Conservation (phyloP, 2,888 invertebrate species). For the Caenorhabditis sulstoni region DNA sequence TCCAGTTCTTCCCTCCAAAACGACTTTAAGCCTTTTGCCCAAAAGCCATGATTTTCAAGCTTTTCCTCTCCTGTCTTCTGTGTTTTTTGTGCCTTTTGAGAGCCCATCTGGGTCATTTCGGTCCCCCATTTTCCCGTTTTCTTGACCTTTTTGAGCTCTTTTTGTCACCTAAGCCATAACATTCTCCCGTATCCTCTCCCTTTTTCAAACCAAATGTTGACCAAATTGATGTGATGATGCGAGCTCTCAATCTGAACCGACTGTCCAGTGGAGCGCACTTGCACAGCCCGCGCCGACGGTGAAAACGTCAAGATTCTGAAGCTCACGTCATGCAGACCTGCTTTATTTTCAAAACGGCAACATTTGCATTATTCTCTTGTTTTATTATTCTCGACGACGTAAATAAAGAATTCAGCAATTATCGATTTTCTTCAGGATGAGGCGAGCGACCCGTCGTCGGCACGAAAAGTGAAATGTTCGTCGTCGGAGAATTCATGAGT, state of each 20-base stretch:
- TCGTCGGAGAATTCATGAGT: slow-evolving; percentile 22
- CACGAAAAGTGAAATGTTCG: neutral
- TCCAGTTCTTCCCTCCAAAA: slow-evolving; percentile 33
- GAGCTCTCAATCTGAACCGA: slow-evolving; percentile 38
- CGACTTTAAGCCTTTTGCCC: slow-evolving; percentile 52
- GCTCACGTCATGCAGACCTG: slow-evolving; percentile 59
- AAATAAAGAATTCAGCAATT: slow-evolving; percentile 11
- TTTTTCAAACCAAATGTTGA: slow-evolving; percentile 43
- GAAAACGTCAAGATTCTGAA: slow-evolving; percentile 13
- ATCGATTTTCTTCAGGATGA: slow-evolving; percentile 5
- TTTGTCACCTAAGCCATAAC: slow-evolving; percentile 62
- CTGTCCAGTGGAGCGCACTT: neutral
- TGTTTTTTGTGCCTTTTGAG: slow-evolving; percentile 47
- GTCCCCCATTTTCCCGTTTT: neutral
- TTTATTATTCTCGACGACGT: no score
- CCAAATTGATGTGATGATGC: slow-evolving; percentile 61
- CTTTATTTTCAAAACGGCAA: slow-evolving; percentile 62
- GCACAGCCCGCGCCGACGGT: no score
- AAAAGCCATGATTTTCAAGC: slow-evolving; percentile 51
- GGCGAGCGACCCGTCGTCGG: slow-evolving; percentile 12
- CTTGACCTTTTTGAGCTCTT: slow-evolving; percentile 54
- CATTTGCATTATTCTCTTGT: slow-evolving; percentile 10
- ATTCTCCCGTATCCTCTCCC: slow-evolving; percentile 13
- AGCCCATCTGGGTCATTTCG: slow-evolving; percentile 55
- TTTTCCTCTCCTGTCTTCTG: slow-evolving; percentile 1